Base-by-base conservation (phyloP, 2,797 vertebrate genomes). In the Cynodonichthys magdalenae region DNA sequence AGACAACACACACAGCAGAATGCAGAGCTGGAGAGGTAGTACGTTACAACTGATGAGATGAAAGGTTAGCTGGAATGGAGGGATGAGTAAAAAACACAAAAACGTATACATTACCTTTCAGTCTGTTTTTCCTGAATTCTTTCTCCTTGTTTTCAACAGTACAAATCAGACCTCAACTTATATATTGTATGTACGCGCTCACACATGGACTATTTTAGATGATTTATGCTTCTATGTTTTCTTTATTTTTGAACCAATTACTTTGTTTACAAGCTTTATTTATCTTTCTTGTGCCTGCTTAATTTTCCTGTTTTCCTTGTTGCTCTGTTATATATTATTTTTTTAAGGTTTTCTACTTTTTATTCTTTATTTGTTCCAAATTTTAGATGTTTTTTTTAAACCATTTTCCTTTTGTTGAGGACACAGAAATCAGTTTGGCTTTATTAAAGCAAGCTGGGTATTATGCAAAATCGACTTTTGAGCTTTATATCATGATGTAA, bases 201-300 rank as follows among this genome's bases (percentile, higher is more conserved):
- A 69, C 47, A 42, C 59, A 63, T 54, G 46, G 24, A 24, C 53
- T 66, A 45, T 79, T 72, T 48, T 20, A 66, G 63, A 87, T 87
- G 83, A 89, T 90, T 87, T 87, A 90, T 88, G 78, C 65, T 74
- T 66, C 69, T 56, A 31, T 75, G 71, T 85, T 84, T 46, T 69
- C 6, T 75, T 71, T 87, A 77, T 86, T 86, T 85, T 83, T 80
- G 66, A 75, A 78, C 76, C 81, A 83, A 72, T 85, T 83, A 80
- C 75, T 76, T 39, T 41, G 29, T 58, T 62, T 67, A 51, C 74
- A 59, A 53, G 19, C 27, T 48, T 42, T 72, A 68, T 69, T 15
- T 31, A 17, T 46, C 24, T 48, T 45, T 63, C 45, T 62, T 29
- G 2, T 11, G 4, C 10, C 36, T 4, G 11, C 11, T 39, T 39